A percentile compares a stretch with the other conserved stretches of the same genome.
phyloP scores from a whole-genome alignment of 2,113 vertebrate species.

The Sciurus niger region DNA sequence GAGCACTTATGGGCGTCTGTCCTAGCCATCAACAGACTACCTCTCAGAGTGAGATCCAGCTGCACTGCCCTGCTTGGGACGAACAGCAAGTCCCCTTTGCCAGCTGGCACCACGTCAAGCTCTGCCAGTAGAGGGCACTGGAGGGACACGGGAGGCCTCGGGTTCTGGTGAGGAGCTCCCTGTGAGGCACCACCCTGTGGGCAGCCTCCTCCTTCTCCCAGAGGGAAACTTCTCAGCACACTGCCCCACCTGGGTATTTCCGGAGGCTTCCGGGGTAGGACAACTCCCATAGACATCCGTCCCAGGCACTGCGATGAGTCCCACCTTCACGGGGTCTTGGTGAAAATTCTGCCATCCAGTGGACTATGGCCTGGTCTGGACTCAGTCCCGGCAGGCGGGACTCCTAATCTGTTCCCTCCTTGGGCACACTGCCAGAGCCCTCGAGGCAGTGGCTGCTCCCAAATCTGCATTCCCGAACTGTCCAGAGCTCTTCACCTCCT shows the following conservation, averaged over 20 bases:
- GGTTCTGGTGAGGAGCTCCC: not conserved
- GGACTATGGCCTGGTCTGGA: not conserved
- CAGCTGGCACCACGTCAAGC: not conserved
- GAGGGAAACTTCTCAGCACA: not conserved
- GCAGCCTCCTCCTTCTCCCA: not conserved
- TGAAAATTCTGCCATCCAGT: not conserved
- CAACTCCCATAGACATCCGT: not conserved
- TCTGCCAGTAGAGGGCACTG: slow-evolving; percentile 76
- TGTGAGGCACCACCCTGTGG: not conserved
- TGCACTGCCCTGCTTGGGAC: not conserved
- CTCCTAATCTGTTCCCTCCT: not conserved
- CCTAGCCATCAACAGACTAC: not conserved
- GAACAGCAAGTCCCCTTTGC: not conserved
- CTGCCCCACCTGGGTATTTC: not conserved
- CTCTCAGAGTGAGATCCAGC: not conserved
- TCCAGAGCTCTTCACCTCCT: not conserved
- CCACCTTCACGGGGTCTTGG: no score
- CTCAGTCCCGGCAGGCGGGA: not conserved
- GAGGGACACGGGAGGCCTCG: not conserved
- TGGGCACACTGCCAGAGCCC: not conserved
- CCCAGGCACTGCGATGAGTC: not conserved
- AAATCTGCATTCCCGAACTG: not conserved
- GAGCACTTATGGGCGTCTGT: not conserved
- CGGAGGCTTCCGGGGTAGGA: not conserved
- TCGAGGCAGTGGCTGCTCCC: not conserved